Base-by-base conservation (phyloP, 2,113 vertebrate genomes). In the Vimba vimba region DNA sequence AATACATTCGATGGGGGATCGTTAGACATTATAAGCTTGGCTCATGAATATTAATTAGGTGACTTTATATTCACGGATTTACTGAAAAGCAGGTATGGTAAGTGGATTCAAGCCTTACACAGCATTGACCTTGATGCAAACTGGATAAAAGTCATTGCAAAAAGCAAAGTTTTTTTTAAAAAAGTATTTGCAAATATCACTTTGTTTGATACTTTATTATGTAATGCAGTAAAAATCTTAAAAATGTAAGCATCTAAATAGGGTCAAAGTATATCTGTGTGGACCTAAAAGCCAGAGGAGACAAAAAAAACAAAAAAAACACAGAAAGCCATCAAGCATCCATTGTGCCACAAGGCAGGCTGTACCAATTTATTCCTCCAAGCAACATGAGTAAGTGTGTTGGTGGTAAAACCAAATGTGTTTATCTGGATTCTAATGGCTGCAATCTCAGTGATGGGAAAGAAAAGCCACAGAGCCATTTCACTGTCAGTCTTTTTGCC, bases 371-470 rank as follows among this genome's bases (percentile, higher is more conserved):
- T 47, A 47, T 74, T 25, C 39, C 39, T 47, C 21, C 21, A 45
- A 45, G 71, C 43, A 43, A 7, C 43, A 47, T 47, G 39, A 47
- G 39, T 15, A 43, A 27, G 43, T 47, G 71, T 3, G 12, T 75
- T 47, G 19, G 19, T 75, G 71, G n/a, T 75, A 8, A 43, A 75
- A 47, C 43, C n/a, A 45, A 47, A 75, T 47, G 43, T 75, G 71
- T 25, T 47, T 75, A 27, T 75, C 43, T 27, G 43, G 23, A 43
- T 75, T 47, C n/a, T 50, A 47, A 75, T 75, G 43, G 43, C 12
- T 74, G 23, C 11, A 47, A n/a, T 74, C 66, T 45, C 64, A 68
- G 50, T 69, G 64, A 69, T 82, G 80, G 64, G 64, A 82, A 82
- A 69, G 15, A 43, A 50, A 69, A 82, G 43, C 64, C 80, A 12